Evolutionary conservation across 1,140 invertebrate species (phyloP), one percentile per base, ranked within the genome.

Genomic region (Pseudobourletiella spinata): DNA sequence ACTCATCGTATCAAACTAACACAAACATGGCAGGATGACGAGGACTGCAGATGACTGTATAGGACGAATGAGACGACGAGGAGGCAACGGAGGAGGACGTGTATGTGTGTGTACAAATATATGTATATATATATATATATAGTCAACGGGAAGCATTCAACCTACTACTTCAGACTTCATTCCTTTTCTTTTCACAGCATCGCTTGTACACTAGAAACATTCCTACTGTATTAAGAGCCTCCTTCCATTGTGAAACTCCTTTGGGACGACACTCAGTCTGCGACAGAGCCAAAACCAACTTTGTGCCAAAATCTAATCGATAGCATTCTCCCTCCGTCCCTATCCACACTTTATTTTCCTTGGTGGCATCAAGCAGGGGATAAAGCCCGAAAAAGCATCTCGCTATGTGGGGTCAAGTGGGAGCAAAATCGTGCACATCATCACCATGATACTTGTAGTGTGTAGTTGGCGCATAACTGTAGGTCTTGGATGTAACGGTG

Each of bases 1-100:
- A 56, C 52, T 56, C 52, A 39, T 56, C 16, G 52, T 35, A 54
- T 48, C 44, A 51, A 51, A 26, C 48, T 51, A 51, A 51, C 48
- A 51, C 48, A 51, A 51, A 51, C 28, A 51, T 51, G 22, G 25
- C 28, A 26, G 25, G 14, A 51, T 51, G 32, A 39, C 32, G 8
- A 11, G 32, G n/a, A 39, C n/a, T 39, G 32, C 32, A 39, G n/a
- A n/a, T n/a, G n/a, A n/a, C n/a, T n/a, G n/a, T n/a, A n/a, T n/a
- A n/a, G n/a, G n/a, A n/a, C n/a, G n/a, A n/a, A n/a, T n/a, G n/a
- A n/a, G n/a, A n/a, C n/a, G n/a, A n/a, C n/a, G n/a, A n/a, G n/a
- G n/a, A n/a, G n/a, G n/a, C n/a, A n/a, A n/a, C n/a, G n/a, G n/a
- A n/a, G n/a, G n/a, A n/a, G n/a, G n/a, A n/a, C n/a, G n/a, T n/a